These are phyloP conservation scores for Tinamus major DNA, from an alignment of 2,797 vertebrate species.

Conservation along the genomic window DNA sequence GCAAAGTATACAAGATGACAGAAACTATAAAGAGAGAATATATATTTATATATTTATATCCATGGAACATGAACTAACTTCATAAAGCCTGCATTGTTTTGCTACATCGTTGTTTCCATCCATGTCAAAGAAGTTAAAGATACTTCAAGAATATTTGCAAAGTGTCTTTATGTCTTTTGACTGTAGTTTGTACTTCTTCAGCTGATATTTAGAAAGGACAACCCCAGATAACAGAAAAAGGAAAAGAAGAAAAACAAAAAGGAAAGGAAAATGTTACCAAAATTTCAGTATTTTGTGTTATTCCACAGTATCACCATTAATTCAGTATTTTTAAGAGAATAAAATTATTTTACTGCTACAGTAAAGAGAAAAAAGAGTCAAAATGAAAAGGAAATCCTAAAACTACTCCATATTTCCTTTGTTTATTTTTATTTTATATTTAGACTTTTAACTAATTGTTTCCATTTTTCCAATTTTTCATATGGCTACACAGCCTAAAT, in stretches of 20 bases:
- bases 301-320: background rate
- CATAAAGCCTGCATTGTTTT: background rate
- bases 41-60: background rate
- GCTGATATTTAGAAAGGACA: background rate
- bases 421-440: background rate
- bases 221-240: too few species aligned
- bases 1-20: background rate
- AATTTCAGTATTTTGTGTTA: background rate
- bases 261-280: background rate
- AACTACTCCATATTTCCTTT: background rate
- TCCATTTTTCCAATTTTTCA: background rate
- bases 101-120: background rate
- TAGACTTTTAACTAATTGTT: background rate
- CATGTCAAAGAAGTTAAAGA: background rate
- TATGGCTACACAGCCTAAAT: background rate
- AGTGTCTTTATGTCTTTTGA: background rate
- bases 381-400: background rate
- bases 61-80: background rate
- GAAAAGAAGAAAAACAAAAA: too few species aligned
- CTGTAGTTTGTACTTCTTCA: background rate
- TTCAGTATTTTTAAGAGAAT: background rate
- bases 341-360: background rate
- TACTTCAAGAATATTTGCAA: background rate
- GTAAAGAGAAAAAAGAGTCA: rapidly evolving
- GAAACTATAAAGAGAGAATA: too few species aligned